These are phyloP conservation scores for Kradibia gibbosae DNA, from an alignment of 1,140 invertebrate species.

Conservation along the genomic window DNA sequence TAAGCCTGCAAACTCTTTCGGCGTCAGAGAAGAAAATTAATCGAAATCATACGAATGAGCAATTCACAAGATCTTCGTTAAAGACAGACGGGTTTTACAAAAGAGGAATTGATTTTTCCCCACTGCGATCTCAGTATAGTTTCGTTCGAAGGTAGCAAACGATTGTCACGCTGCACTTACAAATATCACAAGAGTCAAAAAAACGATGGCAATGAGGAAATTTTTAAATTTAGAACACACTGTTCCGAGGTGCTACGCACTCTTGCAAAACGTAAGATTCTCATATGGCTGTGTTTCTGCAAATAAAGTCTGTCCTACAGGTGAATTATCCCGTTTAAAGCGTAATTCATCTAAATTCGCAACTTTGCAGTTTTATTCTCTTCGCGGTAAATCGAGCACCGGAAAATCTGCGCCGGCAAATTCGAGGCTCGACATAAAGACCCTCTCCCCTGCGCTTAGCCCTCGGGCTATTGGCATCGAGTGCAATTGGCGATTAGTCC, in stretches of 20 bases:
- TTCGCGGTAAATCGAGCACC: constrained; percentile 36
- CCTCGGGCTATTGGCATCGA: too few species aligned
- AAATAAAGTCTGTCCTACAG: constrained; percentile 49
- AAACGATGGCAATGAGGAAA: constrained; percentile 9
- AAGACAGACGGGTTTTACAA: too few species aligned
- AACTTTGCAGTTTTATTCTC: constrained; percentile 49
- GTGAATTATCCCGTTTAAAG: constrained; percentile 44
- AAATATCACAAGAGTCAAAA: neutral
- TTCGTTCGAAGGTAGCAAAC: too few species aligned
- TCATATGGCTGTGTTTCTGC: constrained; percentile 45
- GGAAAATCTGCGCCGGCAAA: constrained; percentile 22
- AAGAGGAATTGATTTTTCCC: too few species aligned
- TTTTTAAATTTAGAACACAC: constrained; percentile 46
- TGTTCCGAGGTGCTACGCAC: constrained; percentile 41
- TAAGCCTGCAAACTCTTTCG: too few species aligned
- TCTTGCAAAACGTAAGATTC: constrained; percentile 49
- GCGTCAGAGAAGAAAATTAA: too few species aligned
- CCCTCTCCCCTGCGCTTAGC: constrained; percentile 23
- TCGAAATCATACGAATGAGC: too few species aligned
- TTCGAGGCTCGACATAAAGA: constrained; percentile 33
- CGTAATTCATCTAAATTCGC: constrained; percentile 43
- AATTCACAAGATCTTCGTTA: too few species aligned
- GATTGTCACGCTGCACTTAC: too few species aligned
- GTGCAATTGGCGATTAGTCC: too few species aligned
- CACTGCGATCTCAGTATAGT: too few species aligned